Percentiles rank a stretch among this genome's conserved stretches.
Conservation (phyloP, 2,888 invertebrate genomes). For the Platycnemis pennipes region DNA sequence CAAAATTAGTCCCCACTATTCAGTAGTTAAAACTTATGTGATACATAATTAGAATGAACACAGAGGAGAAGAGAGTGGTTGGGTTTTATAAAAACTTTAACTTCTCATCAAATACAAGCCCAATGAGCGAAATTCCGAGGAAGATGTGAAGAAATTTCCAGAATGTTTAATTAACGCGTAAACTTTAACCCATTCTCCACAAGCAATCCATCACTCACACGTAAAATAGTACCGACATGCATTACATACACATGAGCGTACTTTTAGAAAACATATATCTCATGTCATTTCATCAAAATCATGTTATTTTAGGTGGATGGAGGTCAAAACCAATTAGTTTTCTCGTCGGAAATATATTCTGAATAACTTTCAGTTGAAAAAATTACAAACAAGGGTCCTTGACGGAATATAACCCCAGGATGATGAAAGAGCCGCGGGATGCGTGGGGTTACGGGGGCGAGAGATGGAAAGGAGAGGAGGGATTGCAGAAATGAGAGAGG, state of each 20-base stretch:
- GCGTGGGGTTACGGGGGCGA: too few relatives aligned
- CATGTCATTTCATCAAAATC: too few relatives aligned
- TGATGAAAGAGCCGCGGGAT: not conserved
- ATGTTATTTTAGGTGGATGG: too few relatives aligned
- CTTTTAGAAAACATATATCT: too few relatives aligned
- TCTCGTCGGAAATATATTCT: not conserved
- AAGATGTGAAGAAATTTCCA: not conserved
- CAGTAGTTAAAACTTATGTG: not conserved
- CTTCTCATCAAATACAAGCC: not conserved
- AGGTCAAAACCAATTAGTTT: not conserved
- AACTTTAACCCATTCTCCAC: too few relatives aligned
- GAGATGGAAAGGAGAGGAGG: too few relatives aligned
- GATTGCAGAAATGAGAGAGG: too few relatives aligned
- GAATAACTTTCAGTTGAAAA: not conserved
- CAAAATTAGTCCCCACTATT: not conserved
- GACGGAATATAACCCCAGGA: not conserved
- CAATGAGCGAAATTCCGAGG: not conserved
- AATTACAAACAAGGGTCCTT: not conserved
- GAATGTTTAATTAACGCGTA: too few relatives aligned
- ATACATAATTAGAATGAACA: not conserved
- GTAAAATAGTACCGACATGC: too few relatives aligned
- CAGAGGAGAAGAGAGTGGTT: not conserved
- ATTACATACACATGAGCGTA: too few relatives aligned
- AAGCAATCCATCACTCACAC: too few relatives aligned
- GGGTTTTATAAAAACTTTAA: not conserved